Evolutionary conservation across 2,888 invertebrate genomes (phyloP), one percentile per base, ranked within the genome.

Genomic region (Pollenia griseotomentosa): DNA sequence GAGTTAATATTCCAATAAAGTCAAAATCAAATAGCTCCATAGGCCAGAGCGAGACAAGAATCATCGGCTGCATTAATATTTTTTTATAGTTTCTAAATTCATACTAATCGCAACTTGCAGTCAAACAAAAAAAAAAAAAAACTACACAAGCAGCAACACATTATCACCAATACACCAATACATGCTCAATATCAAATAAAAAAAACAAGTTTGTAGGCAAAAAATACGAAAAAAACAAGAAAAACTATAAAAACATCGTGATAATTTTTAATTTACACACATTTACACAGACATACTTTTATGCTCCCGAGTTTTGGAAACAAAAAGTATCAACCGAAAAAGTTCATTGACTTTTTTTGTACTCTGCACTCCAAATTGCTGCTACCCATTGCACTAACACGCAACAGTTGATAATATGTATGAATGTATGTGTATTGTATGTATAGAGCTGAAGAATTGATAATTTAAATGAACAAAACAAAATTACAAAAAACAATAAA

Each of bases 81-180:
- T 70, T 83, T 83, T 77, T 73, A 78, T 84, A 84, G 81, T 82
- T 87, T 74, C 77, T 79, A 84, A 87, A 84, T 87, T 87, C 87
- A 87, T 87, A 87, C 87, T 87, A 84, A 87, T 87, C 87, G 87
- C 84, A 87, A 87, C 68, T 84, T 87, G 87, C 87, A 87, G 84
- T 84, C 80, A 65, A 71, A 11, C 16, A 46, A 55, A 73, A 83
- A 73, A 65, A 75, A 74, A 33, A 33, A 33, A 33, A 33, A 33
- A 33, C 33, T 33, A 44, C n/a, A 42, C 44, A 75, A 74, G 8
- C 48, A 61, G 14, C 75, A 70, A 77, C 75, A 77, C 63, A 61
- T 83, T 77, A 83, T 77, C 75, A 77, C 82, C 55, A 44, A 59
- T 14, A 71, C 61, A 19, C 65, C 16, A 19, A 40, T n/a, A 55